Evolutionary conservation across 2,113 vertebrate species (phyloP).

Genomic region (Dinomys branickii): DNA sequence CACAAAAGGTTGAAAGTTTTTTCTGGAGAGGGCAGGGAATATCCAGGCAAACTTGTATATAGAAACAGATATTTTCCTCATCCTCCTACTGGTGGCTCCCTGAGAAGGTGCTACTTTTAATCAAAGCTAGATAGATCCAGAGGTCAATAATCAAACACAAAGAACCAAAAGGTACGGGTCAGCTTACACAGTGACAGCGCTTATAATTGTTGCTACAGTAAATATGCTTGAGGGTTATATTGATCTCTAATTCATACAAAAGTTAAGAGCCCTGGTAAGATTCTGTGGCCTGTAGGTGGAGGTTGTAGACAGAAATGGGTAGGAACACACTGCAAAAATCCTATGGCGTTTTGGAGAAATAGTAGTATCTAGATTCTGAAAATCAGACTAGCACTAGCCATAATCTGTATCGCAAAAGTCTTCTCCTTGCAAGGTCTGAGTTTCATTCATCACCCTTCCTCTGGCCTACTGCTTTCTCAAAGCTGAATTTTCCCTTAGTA

Average conservation of each 20-base stretch:
- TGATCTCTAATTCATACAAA: neutral
- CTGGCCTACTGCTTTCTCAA: neutral
- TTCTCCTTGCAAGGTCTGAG: neutral
- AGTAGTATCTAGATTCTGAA: neutral
- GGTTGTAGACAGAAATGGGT: neutral
- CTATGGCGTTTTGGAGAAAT: neutral
- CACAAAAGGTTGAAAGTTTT: neutral
- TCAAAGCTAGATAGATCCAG: neutral
- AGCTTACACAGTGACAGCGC: neutral
- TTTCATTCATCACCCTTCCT: neutral
- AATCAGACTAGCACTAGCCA: neutral
- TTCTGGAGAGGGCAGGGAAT: neutral
- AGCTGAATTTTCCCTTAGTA: neutral
- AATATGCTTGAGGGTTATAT: neutral
- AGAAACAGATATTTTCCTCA: neutral
- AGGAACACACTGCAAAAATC: slow-evolving; percentile 14
- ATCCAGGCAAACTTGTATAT: neutral
- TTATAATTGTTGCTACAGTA: neutral
- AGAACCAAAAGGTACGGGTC: neutral
- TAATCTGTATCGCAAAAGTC: neutral
- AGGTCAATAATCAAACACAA: neutral
- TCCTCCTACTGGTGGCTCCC: neutral
- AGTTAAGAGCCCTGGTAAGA: neutral
- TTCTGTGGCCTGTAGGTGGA: neutral
- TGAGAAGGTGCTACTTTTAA: slow-evolving; percentile 2